Percentiles rank a stretch among this genome's conserved stretches.
These are phyloP conservation scores for Ranitomeya variabilis DNA, from an alignment of 2,113 vertebrate genomes.

Conservation along the genomic window DNA sequence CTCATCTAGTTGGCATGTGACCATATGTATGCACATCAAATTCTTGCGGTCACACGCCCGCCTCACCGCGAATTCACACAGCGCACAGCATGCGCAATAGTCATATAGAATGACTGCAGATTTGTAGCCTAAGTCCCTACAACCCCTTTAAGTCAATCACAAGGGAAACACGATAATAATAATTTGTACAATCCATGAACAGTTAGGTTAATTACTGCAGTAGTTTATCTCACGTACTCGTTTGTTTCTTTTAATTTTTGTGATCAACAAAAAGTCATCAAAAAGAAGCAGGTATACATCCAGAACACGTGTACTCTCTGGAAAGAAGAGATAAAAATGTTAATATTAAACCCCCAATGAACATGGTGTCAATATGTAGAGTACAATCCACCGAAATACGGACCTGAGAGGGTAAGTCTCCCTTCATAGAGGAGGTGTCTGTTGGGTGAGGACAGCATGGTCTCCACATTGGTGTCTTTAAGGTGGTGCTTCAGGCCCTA, in stretches of 20 bases:
- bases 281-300: constrained; percentile 89
- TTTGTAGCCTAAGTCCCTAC: no score
- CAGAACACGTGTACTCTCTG: constrained; percentile 83
- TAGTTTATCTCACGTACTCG: constrained; percentile 72
- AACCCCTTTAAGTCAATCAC: not conserved
- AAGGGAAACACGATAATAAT: not conserved
- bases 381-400: not conserved
- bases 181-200: no score
- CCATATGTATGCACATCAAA: no score
- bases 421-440: constrained; percentile 84
- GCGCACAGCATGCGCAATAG: no score
- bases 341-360: not conserved
- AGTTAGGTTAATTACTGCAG: not conserved
- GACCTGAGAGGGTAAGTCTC: constrained; percentile 81
- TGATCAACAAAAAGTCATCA: constrained; percentile 88
- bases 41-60: no score
- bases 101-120: no score
- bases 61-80: no score
- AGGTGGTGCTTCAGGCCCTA: constrained; percentile 86
- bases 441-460: constrained; percentile 77
- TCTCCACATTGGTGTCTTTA: constrained; percentile 81
- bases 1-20: no score
- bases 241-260: constrained; percentile 86
- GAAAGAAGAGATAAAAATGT: constrained; percentile 47
- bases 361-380: not conserved